Percentiles rank a stretch among this genome's conserved stretches.
Evolutionary conservation across 2,113 vertebrate genomes (phyloP).

Genomic region (Athene noctua): DNA sequence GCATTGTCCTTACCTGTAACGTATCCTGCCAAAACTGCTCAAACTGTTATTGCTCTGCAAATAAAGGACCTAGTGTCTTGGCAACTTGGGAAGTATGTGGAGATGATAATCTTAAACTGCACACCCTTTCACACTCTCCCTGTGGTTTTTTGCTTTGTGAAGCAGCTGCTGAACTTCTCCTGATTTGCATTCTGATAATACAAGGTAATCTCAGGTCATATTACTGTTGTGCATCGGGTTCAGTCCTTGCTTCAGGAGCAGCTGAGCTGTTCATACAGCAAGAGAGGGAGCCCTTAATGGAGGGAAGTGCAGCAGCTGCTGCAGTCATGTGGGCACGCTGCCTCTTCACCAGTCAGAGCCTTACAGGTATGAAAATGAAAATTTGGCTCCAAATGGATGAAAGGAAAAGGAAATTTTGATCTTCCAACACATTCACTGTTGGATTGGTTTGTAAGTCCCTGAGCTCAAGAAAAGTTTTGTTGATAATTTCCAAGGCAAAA

Average conservation of each 20-base stretch:
- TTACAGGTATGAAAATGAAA: not conserved
- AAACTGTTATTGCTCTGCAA: not conserved
- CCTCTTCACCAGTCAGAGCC: not conserved
- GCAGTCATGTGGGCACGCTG: accelerated
- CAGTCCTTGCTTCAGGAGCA: not conserved
- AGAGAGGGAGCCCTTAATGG: not conserved
- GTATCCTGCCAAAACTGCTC: not conserved
- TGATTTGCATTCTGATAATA: not conserved
- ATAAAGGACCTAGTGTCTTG: not conserved
- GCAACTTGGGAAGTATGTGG: not conserved
- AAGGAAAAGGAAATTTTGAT: not conserved
- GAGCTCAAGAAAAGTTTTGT: not conserved
- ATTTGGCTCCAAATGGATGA: not conserved
- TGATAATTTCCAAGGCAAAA: not conserved
- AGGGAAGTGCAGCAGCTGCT: not conserved
- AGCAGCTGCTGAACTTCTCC: not conserved
- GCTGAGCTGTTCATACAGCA: not conserved
- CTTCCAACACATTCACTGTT: not conserved
- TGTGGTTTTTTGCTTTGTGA: not conserved
- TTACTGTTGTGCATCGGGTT: accelerated
- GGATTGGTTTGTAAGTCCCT: not conserved
- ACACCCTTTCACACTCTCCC: not conserved
- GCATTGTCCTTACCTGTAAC: not conserved
- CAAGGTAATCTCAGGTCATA: not conserved
- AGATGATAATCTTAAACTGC: not conserved